Evolutionary conservation across 1,140 invertebrate species (phyloP).

Genomic region (Ceratosolen fusciceps): DNA sequence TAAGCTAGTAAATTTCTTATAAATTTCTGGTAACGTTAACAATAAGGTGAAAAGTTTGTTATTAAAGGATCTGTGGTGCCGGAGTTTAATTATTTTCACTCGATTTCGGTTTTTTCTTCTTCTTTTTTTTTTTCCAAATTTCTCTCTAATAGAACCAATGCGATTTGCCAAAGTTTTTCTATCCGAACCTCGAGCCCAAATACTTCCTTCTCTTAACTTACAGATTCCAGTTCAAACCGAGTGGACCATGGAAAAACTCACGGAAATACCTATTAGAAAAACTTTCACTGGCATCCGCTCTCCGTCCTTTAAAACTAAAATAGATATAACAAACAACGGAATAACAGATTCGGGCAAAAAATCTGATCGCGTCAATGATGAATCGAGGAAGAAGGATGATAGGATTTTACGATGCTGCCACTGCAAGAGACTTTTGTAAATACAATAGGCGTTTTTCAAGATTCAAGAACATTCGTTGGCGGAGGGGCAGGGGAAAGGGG

Average conservation of each 20-base stretch:
- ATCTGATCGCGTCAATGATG: too few species aligned
- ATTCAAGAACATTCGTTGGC: too few species aligned
- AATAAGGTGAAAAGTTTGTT: background rate
- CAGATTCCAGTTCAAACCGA: background rate
- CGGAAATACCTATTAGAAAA: conserved; percentile 18
- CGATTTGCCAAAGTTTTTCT: conserved; percentile 31
- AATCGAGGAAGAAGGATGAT: too few species aligned
- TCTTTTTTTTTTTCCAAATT: too few species aligned
- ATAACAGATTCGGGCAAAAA: too few species aligned
- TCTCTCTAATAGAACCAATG: conserved; percentile 29
- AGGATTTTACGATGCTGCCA: too few species aligned
- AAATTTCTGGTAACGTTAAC: background rate
- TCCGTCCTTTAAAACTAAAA: background rate
- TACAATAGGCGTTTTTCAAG: too few species aligned
- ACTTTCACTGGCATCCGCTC: conserved; percentile 3
- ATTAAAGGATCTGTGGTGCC: background rate
- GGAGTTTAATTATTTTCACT: conserved; percentile 36
- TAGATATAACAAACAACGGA: too few species aligned
- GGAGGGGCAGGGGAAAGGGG: background rate
- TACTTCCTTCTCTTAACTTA: background rate
- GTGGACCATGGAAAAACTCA: conserved; percentile 13
- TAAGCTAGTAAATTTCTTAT: too few species aligned
- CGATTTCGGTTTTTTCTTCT: conserved; percentile 17
- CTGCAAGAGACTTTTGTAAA: too few species aligned
- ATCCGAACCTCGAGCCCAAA: background rate